Conservation (phyloP, 64 coral and sea anemone genomes). For the Stylophora pistillata region DNA sequence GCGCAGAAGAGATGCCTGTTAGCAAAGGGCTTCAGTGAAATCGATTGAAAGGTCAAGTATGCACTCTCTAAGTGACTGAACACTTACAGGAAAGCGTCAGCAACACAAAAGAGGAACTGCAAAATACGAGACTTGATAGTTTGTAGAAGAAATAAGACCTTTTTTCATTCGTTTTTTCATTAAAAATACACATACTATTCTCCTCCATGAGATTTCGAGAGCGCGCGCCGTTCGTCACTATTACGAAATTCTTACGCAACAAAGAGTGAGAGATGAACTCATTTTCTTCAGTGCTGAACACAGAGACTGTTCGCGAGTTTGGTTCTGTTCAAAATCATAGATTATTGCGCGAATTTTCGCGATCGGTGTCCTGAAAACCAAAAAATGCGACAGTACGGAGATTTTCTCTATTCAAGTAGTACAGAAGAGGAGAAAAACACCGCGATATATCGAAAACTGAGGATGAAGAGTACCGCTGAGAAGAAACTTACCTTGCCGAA, state of each 20-base stretch:
- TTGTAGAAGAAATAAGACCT: no score
- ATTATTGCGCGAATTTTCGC: background rate
- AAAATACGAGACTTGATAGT: no score
- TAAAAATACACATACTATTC: background rate
- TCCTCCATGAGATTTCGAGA: background rate
- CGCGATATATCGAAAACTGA: background rate
- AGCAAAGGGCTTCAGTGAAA: no score
- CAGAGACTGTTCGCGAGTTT: background rate
- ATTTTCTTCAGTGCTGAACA: background rate
- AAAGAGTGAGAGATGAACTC: slow-evolving; percentile 14
- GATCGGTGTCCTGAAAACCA: background rate
- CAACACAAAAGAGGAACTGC: no score
- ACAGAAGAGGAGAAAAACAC: background rate
- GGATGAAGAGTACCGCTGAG: background rate
- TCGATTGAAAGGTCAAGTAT: no score
- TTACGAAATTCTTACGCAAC: background rate
- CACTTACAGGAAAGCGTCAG: no score
- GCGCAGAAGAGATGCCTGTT: no score
- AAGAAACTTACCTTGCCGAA: background rate
- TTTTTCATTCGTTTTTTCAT: no score
- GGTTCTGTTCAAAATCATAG: background rate
- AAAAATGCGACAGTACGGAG: background rate
- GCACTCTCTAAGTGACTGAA: no score
- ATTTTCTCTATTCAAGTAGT: background rate
- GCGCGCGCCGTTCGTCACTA: slow-evolving; percentile 23